These are phyloP conservation scores for Lamellibrachia satsuma DNA, from an alignment of 2,888 invertebrate species.

Conservation along the genomic window DNA sequence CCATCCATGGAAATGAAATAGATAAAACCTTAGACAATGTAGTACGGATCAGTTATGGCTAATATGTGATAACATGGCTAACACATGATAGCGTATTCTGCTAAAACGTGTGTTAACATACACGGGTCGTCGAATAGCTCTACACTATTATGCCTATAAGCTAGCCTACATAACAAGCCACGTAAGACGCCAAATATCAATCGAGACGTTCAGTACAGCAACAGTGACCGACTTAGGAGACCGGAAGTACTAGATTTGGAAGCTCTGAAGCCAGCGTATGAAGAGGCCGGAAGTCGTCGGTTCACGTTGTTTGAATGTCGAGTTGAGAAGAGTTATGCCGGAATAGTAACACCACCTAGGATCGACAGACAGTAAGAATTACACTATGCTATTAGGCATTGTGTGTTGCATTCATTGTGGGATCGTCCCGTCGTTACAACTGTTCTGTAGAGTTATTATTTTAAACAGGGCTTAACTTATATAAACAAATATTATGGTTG, in stretches of 20 bases:
- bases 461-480: no score
- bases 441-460: no score
- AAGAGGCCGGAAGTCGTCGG: neutral
- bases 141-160: neutral
- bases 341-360: neutral
- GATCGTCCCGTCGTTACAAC: no score
- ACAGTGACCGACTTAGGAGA: neutral
- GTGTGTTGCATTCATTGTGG: no score
- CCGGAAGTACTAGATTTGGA: neutral
- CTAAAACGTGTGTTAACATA: neutral
- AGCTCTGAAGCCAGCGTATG: neutral
- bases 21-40: no score
- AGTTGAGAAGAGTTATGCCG: neutral
- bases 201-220: neutral
- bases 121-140: neutral
- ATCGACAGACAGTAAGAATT: neutral
- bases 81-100: no score
- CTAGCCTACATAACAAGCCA: neutral
- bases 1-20: no score
- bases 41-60: no score
- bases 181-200: neutral
- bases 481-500: no score
- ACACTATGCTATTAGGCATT: no score
- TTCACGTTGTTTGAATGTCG: neutral
- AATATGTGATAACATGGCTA: no score